These are phyloP conservation scores for Volucella zonaria DNA, from an alignment of 2,888 invertebrate genomes.

Conservation along the genomic window DNA sequence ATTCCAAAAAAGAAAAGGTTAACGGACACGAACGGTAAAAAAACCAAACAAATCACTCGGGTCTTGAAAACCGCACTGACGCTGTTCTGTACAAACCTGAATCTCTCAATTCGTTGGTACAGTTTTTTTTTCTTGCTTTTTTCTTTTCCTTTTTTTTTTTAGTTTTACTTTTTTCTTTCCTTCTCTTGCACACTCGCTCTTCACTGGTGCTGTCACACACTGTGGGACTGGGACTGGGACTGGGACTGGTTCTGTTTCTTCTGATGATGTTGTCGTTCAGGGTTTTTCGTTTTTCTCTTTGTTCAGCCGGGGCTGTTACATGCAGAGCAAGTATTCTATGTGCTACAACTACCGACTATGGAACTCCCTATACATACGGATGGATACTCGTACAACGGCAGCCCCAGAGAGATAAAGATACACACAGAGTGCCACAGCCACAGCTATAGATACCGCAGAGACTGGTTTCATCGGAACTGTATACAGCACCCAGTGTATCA, in stretches of 20 bases:
- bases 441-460: background rate
- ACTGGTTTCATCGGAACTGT: conserved; percentile 63
- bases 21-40: conserved; percentile 32
- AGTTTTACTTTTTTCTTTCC: conserved; percentile 40
- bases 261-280: conserved; percentile 42
- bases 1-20: conserved; percentile 8
- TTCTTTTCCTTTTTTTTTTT: conserved; percentile 22
- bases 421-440: background rate
- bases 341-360: conserved; percentile 36
- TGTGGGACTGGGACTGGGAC: too few relatives aligned
- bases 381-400: background rate
- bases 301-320: conserved; percentile 64
- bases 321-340: conserved; percentile 46
- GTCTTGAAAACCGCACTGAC: conserved; percentile 51
- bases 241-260: background rate
- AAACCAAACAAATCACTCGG: conserved; percentile 35
- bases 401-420: conserved; percentile 1
- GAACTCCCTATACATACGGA: conserved; percentile 18
- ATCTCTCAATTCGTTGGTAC: background rate
- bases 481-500: conserved; percentile 56
- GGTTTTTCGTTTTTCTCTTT: conserved; percentile 57
- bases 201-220: background rate
- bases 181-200: conserved; percentile 31
- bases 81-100: background rate
- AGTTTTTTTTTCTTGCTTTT: too few relatives aligned